Evolutionary conservation across 1,140 invertebrate species (phyloP).

Genomic region (Drosophila virilis): DNA sequence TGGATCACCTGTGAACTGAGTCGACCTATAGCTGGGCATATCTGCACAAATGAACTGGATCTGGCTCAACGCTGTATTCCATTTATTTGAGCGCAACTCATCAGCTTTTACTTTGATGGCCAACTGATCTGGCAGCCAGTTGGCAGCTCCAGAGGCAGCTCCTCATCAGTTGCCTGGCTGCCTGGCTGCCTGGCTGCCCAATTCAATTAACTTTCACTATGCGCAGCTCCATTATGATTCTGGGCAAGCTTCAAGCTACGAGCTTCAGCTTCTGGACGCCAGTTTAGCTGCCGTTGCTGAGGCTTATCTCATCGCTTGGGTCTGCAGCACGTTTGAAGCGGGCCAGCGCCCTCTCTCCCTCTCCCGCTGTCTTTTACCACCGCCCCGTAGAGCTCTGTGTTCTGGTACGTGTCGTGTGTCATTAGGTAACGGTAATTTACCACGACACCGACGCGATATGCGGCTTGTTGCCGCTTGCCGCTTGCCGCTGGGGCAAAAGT

Average conservation of each 20-base stretch:
- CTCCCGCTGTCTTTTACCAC: background rate
- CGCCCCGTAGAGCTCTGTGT: background rate
- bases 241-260: constrained; percentile 17
- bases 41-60: background rate
- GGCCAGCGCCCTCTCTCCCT: background rate
- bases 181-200: constrained; percentile 17
- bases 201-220: constrained; percentile 62
- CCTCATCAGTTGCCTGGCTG: background rate
- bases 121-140: background rate
- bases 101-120: background rate
- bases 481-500: constrained; percentile 1
- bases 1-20: background rate
- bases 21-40: background rate
- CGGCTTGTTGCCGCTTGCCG: constrained; percentile 1
- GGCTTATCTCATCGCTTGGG: constrained; percentile 33
- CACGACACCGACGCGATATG: constrained; percentile 43
- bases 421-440: constrained; percentile 64
- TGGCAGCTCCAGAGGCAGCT: background rate
- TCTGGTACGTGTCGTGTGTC: constrained; percentile 61
- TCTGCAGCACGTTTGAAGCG: constrained; percentile 51
- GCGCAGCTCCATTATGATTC: constrained; percentile 35
- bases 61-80: background rate
- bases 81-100: background rate
- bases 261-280: constrained; percentile 9
- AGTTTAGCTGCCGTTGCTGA: constrained; percentile 12